Conservation (phyloP, 1,140 invertebrate genomes). For the Paramacrobiotus metropolitanus region DNA sequence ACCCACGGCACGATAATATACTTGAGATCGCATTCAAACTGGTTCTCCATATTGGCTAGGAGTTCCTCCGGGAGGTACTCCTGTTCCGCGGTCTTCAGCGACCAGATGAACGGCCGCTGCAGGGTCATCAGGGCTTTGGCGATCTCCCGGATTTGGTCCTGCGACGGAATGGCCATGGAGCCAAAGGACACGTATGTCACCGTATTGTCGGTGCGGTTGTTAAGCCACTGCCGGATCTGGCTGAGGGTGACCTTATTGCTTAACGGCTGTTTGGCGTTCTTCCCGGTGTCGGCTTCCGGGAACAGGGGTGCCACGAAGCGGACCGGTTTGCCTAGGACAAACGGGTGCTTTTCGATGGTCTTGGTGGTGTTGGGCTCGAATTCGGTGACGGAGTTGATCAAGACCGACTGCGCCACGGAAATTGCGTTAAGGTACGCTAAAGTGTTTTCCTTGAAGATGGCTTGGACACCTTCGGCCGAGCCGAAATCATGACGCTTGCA, state of each 20-base stretch:
- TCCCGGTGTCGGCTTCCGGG: too few species aligned
- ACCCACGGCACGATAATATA: neutral
- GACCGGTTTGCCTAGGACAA: neutral
- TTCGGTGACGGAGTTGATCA: neutral
- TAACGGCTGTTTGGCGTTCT: neutral
- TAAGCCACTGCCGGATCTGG: too few species aligned
- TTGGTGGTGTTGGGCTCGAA: neutral
- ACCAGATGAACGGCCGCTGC: neutral
- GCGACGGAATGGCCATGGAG: neutral
- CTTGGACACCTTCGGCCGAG: too few species aligned
- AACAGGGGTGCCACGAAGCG: neutral
- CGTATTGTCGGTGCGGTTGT: neutral
- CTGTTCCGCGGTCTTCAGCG: neutral
- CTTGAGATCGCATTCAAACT: too few species aligned
- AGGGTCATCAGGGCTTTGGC: neutral
- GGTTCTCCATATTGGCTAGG: too few species aligned
- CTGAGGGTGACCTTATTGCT: neutral
- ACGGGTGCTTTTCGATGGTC: neutral
- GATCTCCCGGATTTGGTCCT: neutral
- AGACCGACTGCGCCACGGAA: too few species aligned
- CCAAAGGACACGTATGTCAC: neutral
- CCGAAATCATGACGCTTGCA: too few species aligned
- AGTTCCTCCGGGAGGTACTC: neutral
- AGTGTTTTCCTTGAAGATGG: too few species aligned
- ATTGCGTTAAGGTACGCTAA: too few species aligned